Percentiles rank a stretch among this genome's conserved stretches.
Evolutionary conservation across 2,797 vertebrate genomes (phyloP).

Genomic region (Pyrocephalus nanus): DNA sequence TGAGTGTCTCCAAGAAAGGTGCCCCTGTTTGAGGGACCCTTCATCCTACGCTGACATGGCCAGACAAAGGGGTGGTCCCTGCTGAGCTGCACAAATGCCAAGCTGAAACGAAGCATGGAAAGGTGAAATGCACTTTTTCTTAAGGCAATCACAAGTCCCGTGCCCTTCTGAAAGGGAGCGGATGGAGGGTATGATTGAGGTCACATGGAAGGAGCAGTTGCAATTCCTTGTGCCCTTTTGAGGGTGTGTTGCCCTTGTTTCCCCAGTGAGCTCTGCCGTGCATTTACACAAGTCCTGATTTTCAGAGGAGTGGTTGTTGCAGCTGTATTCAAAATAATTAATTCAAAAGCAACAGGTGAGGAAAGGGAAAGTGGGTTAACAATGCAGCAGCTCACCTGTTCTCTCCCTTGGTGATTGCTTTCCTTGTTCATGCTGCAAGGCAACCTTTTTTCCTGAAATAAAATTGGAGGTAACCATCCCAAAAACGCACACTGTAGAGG

Average conservation of each 20-base stretch:
- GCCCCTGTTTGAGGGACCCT: not conserved
- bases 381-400: not conserved
- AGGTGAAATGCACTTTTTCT: not conserved
- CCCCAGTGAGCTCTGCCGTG: not conserved
- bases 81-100: not conserved
- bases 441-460: not conserved
- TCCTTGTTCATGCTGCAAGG: not conserved
- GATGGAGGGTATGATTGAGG: not conserved
- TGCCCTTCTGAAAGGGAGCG: not conserved
- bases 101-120: not conserved
- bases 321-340: not conserved
- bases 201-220: not conserved
- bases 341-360: not conserved
- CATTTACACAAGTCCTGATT: not conserved
- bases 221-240: not conserved
- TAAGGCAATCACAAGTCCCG: not conserved
- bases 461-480: not conserved
- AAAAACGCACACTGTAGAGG: not conserved
- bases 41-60: not conserved
- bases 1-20: not conserved
- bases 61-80: not conserved
- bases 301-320: not conserved
- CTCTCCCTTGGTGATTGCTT: not conserved
- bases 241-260: not conserved
- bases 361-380: not conserved